Evolutionary conservation across 2,113 vertebrate genomes (phyloP), one percentile per base, ranked within the genome.

Genomic region (Callospermophilus lateralis): DNA sequence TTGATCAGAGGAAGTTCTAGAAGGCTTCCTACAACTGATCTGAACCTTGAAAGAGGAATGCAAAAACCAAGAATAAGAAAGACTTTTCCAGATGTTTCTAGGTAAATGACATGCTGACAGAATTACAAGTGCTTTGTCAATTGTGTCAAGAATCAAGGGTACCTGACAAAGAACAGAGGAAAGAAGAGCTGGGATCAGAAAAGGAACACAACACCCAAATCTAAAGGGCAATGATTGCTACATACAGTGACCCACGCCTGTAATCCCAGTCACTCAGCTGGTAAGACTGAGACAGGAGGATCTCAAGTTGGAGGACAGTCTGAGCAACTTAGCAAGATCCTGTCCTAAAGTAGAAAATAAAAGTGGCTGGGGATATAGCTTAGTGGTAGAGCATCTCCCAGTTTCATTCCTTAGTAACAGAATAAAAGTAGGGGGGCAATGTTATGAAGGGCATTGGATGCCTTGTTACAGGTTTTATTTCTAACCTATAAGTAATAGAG

Each of bases 41-140:
- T 67, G 67, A 96, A 87, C 15, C 13, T 42, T 61, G 34, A 90
- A 74, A 16, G 20, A 65, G 20, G 4, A 87, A 92, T 37, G 24
- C 37, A 86, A 67, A 93, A 4, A 92, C 6, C 37, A 96, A 85
- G 19, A 94, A 22, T 32, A 90, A 92, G 24, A 51, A 91, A 93
- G 45, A 19, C 2, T 79, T 90, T 81, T 37, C 53, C 37, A 74
- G 39, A 30, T 39, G 30, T 67, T 30, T 85, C 30, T 65, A 95
- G 65, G 20, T 93, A 6, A 88, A 93, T 10, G n/a, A 4, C 51
- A 76, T 76, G 24, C 13, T 68, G 48, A 91, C 6, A 37, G 30
- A 95, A 67, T 70, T 78, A 86, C 17, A 89, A 73, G 13, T 34
- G 48, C 61, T 63, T 63, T 63, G 13, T 39, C 37, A 30, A 20